Conservation (phyloP, 2,797 vertebrate species). For the Acipenser transmontanus region DNA sequence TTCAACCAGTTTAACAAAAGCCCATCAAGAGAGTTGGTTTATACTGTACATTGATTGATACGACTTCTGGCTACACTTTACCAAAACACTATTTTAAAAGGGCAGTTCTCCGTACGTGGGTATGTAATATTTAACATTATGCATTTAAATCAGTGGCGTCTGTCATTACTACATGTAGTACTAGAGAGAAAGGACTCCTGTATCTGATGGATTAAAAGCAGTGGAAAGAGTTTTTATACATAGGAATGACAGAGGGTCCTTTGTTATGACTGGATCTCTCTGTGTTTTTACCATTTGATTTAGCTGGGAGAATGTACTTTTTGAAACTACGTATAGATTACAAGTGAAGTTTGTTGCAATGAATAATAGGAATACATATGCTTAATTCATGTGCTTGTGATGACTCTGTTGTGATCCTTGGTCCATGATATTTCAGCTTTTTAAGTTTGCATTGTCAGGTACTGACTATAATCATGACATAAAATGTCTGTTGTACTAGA, state of each 20-base stretch:
- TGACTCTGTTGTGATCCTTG: conserved; percentile 53
- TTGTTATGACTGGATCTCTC: conserved; percentile 8
- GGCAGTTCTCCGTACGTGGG: no score
- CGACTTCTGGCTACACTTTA: no score
- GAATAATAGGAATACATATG: conserved; percentile 40
- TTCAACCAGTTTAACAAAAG: no score
- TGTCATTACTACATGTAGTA: no score
- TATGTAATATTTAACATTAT: no score
- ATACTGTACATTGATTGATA: no score
- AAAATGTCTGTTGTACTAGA: conserved; percentile 48
- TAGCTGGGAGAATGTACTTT: conserved; percentile 32
- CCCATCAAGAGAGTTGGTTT: no score
- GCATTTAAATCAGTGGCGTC: no score
- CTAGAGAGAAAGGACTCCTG: no score
- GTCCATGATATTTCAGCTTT: conserved; percentile 26
- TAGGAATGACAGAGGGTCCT: conserved; percentile 1
- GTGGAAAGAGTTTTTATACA: no score
- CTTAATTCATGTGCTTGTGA: conserved; percentile 57
- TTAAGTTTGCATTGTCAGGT: neutral
- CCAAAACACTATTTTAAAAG: no score
- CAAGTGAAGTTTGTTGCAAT: conserved; percentile 48
- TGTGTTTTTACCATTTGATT: conserved; percentile 23
- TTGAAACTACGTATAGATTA: conserved; percentile 40
- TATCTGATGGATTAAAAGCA: no score
- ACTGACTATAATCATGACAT: conserved; percentile 38